Percentiles rank a stretch among this genome's conserved stretches.
Conservation (phyloP, 1,140 invertebrate species). For the Leguminivora glycinivorella region DNA sequence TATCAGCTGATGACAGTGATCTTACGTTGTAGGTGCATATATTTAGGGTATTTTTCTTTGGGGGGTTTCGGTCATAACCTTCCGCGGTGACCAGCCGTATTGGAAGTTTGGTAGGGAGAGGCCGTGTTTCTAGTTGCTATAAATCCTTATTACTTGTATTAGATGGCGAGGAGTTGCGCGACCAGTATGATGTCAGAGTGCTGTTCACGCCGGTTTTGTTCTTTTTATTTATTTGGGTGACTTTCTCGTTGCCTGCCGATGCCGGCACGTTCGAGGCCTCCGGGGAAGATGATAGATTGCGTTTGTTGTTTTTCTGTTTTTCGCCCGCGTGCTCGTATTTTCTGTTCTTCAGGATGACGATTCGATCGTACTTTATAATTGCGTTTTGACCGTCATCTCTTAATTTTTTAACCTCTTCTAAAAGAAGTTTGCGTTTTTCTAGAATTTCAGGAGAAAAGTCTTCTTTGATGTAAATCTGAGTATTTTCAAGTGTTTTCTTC, state of each 20-base stretch:
- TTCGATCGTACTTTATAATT: constrained; percentile 38
- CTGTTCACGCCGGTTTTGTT: constrained; percentile 16
- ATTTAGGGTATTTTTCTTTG: too few relatives aligned
- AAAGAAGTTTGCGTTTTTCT: constrained; percentile 36
- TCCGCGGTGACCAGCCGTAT: too few relatives aligned
- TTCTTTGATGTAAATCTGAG: not conserved
- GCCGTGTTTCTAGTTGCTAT: too few relatives aligned
- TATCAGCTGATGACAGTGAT: too few relatives aligned
- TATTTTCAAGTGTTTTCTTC: not conserved
- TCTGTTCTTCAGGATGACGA: constrained; percentile 33
- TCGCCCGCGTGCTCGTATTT: not conserved
- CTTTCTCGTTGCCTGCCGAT: constrained; percentile 30
- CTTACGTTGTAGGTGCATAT: too few relatives aligned
- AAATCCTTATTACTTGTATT: too few relatives aligned
- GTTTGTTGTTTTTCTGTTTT: constrained; percentile 31
- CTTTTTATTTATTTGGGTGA: constrained; percentile 31
- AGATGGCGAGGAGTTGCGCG: not conserved
- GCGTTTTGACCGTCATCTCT: constrained; percentile 31
- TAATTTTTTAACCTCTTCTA: constrained; percentile 25
- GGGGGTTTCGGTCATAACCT: too few relatives aligned
- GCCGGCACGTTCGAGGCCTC: not conserved
- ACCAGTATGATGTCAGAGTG: not conserved
- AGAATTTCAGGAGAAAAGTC: constrained; percentile 24
- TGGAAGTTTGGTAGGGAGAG: too few relatives aligned
- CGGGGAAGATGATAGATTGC: constrained; percentile 31